Base-by-base conservation (phyloP, 2,797 vertebrate genomes). In the Pangasius sanitwongsei region DNA sequence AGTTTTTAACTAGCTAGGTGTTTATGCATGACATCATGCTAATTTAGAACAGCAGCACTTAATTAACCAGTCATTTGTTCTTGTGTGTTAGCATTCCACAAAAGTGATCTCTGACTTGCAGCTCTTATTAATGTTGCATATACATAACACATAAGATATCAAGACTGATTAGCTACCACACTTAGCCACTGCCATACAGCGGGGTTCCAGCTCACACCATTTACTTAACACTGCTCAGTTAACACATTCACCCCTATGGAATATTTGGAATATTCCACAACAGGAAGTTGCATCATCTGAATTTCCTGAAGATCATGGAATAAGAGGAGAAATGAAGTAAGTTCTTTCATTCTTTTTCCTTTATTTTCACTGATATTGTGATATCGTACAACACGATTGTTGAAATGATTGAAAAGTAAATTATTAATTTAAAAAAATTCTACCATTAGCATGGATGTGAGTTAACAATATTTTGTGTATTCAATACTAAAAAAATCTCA, bases 31-130 rank as follows among this genome's bases (percentile, higher is more conserved):
- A 59, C 20, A 28, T 63, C 59, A n/a, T 65, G 59, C 82, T 83
- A 44, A 83, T 48, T 65, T 65, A 55, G 15, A 53, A 74, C 25
- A 78, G 53, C 61, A 20, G 65, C 63, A 59, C 13, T 50, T 74
- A 48, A 80, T 87, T 85, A 61, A 87, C 57, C 89, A 31, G 20
- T 34, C 74, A n/a, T 82, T 87, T 86, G 34, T 72, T 80, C 41
- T 41, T 37, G 23, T 31, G 28, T 8, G 18, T 44, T 74, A 74
- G 20, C 70, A 74, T 11, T 74, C 44, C 44, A 15, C 44, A 41
- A 41, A 41, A 34, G 2, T 37, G 80, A 48, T 25, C 53, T 44
- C 55, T 81, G 75, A 16, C 4, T 53, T 15, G 44, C 1, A 80
- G 8, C 4, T 50, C n/a, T 34, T 31, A 55, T 80, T 55, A 55